These are phyloP conservation scores for Bombus turneri DNA, from an alignment of 1,140 invertebrate species.

Conservation along the genomic window DNA sequence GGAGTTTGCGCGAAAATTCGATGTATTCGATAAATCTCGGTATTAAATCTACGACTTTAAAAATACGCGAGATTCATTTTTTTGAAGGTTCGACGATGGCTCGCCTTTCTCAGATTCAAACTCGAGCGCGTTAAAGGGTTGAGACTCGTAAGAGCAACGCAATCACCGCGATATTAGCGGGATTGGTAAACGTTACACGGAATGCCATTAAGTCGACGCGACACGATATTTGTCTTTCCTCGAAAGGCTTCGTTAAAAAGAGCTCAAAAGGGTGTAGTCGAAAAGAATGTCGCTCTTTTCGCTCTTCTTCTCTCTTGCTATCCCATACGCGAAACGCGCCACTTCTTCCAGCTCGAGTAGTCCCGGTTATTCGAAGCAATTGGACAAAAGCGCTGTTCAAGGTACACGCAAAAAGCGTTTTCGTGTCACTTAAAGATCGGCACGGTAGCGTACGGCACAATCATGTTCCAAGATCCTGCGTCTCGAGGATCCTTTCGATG, in stretches of 20 bases:
- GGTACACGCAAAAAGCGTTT: slow-evolving; percentile 42
- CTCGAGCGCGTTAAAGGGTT: background rate
- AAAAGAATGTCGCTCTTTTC: slow-evolving; percentile 19
- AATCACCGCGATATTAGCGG: slow-evolving; percentile 18
- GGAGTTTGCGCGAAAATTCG: no score
- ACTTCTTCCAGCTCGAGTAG: background rate
- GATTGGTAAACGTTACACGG: slow-evolving; percentile 15
- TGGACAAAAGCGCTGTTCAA: slow-evolving; percentile 33
- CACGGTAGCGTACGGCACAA: no score
- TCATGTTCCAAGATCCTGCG: background rate
- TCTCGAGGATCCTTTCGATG: background rate
- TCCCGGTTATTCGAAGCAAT: slow-evolving; percentile 30
- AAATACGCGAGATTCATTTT: no score
- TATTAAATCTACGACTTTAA: no score
- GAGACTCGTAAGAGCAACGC: background rate
- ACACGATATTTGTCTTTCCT: slow-evolving; percentile 36
- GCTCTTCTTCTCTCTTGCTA: background rate
- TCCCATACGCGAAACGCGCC: background rate
- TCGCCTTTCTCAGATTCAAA: background rate
- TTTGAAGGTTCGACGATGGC: no score
- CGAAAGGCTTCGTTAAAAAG: slow-evolving; percentile 31
- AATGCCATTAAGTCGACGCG: slow-evolving; percentile 34
- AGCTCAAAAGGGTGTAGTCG: slow-evolving; percentile 17
- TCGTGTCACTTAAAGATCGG: slow-evolving; percentile 13
- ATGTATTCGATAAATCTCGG: no score